A percentile compares a stretch with the other conserved stretches of the same genome.
phyloP scores from a whole-genome alignment of 2,888 invertebrate species.

The Leucophenga maculata region DNA sequence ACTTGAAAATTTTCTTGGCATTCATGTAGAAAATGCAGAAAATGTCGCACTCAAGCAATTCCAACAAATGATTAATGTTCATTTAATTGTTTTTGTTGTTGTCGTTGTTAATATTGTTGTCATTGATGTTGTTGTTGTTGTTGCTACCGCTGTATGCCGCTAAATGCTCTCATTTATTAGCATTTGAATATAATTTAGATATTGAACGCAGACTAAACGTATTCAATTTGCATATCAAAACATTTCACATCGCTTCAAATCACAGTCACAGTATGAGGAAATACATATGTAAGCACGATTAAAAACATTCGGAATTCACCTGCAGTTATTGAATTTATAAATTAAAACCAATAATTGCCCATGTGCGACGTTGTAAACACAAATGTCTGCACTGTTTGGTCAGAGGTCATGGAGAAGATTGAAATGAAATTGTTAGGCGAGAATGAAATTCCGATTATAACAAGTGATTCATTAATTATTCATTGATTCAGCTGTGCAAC shows the following conservation, averaged over 20 bases:
- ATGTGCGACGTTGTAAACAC: too few species aligned
- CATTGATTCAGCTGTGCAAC: too few species aligned
- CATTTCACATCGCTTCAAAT: constrained; percentile 2
- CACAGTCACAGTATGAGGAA: too few species aligned
- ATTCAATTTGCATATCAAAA: constrained; percentile 18
- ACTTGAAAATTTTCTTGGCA: not conserved
- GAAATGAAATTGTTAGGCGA: too few species aligned
- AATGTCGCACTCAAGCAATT: not conserved
- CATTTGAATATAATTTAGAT: constrained; percentile 14
- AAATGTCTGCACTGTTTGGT: too few species aligned
- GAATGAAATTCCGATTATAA: too few species aligned
- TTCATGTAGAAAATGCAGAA: not conserved
- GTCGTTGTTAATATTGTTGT: not conserved
- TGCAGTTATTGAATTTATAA: too few species aligned
- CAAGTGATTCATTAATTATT: too few species aligned
- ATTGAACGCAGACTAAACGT: not conserved
- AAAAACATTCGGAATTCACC: too few species aligned
- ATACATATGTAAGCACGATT: too few species aligned
- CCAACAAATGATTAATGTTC: constrained; percentile 2
- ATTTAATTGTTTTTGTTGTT: not conserved
- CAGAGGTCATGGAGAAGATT: too few species aligned
- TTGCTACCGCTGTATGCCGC: not conserved
- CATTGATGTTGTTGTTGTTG: not conserved
- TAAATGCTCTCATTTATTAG: constrained; percentile 17
- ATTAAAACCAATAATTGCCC: too few species aligned